phyloP scores from a whole-genome alignment of 1,140 invertebrate genomes.

The Gerris buenoi region DNA sequence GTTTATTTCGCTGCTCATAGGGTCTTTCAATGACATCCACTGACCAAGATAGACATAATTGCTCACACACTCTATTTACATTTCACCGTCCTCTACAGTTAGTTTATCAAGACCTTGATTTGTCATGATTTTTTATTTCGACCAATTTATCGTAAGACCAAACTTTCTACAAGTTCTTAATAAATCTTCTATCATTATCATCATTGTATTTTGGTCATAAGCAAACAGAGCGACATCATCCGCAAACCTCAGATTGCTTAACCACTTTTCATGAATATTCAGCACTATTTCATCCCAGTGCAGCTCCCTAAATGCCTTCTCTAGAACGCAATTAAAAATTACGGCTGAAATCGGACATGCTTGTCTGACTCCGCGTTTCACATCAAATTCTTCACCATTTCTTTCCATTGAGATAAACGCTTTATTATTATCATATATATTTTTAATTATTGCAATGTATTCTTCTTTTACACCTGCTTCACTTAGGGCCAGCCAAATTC shows the following conservation, averaged over 20 bases:
- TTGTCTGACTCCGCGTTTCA: slow-evolving; percentile 6
- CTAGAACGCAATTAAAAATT: slow-evolving; percentile 17
- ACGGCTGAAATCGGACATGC: slow-evolving; percentile 17
- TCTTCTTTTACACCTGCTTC: neutral
- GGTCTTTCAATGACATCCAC: neutral
- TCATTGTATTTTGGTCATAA: slow-evolving; percentile 8
- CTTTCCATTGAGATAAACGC: slow-evolving; percentile 4
- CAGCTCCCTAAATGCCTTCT: slow-evolving; percentile 20
- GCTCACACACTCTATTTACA: slow-evolving; percentile 10
- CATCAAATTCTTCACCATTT: neutral
- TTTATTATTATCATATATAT: slow-evolving; percentile 5
- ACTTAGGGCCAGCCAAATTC: neutral
- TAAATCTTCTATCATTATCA: slow-evolving; percentile 7
- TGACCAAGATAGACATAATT: neutral
- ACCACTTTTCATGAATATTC: slow-evolving; percentile 19
- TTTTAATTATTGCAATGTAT: slow-evolving; percentile 1
- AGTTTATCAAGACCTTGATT: neutral
- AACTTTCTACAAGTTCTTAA: slow-evolving; percentile 2
- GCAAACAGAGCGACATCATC: slow-evolving; percentile 25
- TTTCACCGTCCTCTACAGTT: neutral
- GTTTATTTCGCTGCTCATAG: slow-evolving; percentile 4
- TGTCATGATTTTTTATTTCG: slow-evolving; percentile 11
- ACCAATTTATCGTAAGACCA: slow-evolving; percentile 12
- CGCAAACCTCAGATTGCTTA: slow-evolving; percentile 26
- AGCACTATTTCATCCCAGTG: slow-evolving; percentile 15